Evolutionary conservation across 2,797 vertebrate genomes (phyloP), one percentile per base, ranked within the genome.

Genomic region (Cichlasoma orientale): DNA sequence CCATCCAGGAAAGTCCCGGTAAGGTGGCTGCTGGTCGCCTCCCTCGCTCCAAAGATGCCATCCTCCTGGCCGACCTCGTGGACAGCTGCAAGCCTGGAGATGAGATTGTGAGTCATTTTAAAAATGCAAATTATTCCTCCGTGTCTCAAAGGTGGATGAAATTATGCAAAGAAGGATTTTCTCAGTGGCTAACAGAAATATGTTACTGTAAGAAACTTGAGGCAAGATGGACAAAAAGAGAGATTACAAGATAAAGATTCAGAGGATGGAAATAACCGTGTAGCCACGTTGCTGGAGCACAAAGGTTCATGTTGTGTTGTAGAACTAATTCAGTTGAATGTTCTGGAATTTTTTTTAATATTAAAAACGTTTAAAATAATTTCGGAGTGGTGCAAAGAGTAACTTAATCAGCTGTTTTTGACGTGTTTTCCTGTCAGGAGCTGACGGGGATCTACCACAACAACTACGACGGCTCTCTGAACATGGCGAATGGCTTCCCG

Each of bases 371-470:
- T 27, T 47, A 27, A 10, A 66, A 47, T 47, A 11, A 16, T 44
- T 4, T 44, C 4, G 3, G 36, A 13, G 38, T 41, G 12, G 12
- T 44, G 41, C 5, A 14, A 16, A 44, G 44, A 47, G 44, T 5
- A 47, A 5, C 0, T 2, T 47, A 18, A 47, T 47, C 16, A 6
- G 44, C 16, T 27, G 38, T 29, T 66, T 19, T 13, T 29, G 5
- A 27, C 11, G 14, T 23, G 23, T 19, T 38, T 54, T n/a, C 13
- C 16, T 19, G 3, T 12, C 82, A 99, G 98, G 98, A 99, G 82
- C 94, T 99, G 75, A 99, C 98, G 0, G 98, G 98, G 9, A 97
- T 99, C 92, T 99, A 99, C 86, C 97, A 98, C 93, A 99, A 99
- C 94, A 99, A 99, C 93, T 99, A 99, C 0, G 98, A 99, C 0